Conservation (phyloP, 2,888 invertebrate genomes). For the Mythimna loreyi region DNA sequence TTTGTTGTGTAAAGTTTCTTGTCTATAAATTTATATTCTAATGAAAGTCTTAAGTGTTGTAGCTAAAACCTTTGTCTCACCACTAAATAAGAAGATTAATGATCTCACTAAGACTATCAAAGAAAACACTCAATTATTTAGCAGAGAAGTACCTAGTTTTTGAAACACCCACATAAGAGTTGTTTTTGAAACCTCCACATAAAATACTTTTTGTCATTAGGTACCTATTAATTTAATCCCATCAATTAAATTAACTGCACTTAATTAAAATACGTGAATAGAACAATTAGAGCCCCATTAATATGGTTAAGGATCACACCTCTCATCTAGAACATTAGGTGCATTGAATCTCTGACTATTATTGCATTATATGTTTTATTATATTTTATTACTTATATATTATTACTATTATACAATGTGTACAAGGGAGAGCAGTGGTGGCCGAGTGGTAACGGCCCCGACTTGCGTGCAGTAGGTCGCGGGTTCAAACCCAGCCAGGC, state of each 20-base stretch:
- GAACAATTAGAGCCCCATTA: neutral
- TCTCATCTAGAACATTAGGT: too few relatives aligned
- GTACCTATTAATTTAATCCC: neutral
- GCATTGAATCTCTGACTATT: too few relatives aligned
- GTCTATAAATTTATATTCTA: too few relatives aligned
- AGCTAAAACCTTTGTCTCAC: neutral
- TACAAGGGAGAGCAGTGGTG: too few relatives aligned
- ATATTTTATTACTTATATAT: too few relatives aligned
- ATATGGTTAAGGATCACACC: too few relatives aligned
- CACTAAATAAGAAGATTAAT: neutral
- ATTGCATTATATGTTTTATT: too few relatives aligned
- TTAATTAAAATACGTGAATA: conserved; percentile 12
- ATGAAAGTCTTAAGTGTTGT: neutral
- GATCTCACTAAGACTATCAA: neutral
- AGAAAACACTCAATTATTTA: neutral
- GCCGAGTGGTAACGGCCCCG: too few relatives aligned
- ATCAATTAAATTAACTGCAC: conserved; percentile 7
- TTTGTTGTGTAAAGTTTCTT: too few relatives aligned
- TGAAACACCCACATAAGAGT: conserved; percentile 20
- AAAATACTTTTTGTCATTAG: neutral
- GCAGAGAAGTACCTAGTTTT: neutral
- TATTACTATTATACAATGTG: too few relatives aligned
- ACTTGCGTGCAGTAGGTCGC: too few relatives aligned
- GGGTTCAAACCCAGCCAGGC: too few relatives aligned
- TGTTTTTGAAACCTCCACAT: conserved; percentile 12